Percentiles rank a stretch among this genome's conserved stretches.
Conservation (phyloP, 2,113 vertebrate genomes). For the Oreotrochilus melanogaster region DNA sequence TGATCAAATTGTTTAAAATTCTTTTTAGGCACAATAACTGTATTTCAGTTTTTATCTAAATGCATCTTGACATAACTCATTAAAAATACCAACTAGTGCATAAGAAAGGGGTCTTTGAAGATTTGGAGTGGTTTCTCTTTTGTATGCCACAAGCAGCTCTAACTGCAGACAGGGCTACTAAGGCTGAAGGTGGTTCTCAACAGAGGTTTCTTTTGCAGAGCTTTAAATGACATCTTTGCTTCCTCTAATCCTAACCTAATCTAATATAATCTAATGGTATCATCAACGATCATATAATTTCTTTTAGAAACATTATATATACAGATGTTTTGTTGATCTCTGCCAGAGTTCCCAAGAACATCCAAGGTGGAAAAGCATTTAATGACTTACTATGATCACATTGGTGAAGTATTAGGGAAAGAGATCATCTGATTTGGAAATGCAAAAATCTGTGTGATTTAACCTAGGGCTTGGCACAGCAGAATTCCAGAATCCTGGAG, state of each 20-base stretch:
- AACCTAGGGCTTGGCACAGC: accelerated
- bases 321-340: not conserved
- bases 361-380: not conserved
- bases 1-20: not conserved
- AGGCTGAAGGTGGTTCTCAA: not conserved
- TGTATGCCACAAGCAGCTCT: not conserved
- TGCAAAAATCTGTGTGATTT: not conserved
- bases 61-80: not conserved
- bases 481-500: not conserved
- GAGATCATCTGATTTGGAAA: not conserved
- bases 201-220: not conserved
- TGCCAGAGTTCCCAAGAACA: not conserved
- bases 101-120: not conserved
- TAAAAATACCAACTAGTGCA: not conserved
- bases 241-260: not conserved
- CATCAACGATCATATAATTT: not conserved
- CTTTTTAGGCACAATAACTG: not conserved
- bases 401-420: not conserved
- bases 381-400: not conserved
- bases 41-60: not conserved
- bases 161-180: not conserved
- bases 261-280: no score
- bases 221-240: not conserved
- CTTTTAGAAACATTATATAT: not conserved
- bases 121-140: not conserved